A percentile compares a stretch with the other conserved stretches of the same genome.
phyloP scores from a whole-genome alignment of 2,888 invertebrate genomes.

The Labia minor region DNA sequence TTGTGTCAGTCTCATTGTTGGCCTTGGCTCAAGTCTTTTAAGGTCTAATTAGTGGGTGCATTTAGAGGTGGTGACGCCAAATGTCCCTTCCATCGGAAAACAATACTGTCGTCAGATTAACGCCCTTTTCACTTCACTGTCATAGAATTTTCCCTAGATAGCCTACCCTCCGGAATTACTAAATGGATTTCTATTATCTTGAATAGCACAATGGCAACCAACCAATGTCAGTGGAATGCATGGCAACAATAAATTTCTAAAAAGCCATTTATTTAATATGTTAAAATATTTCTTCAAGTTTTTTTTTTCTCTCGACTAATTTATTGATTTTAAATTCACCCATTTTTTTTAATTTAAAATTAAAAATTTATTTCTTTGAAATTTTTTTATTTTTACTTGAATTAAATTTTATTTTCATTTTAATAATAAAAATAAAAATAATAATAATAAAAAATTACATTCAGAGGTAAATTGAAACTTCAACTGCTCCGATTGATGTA shows the following conservation, averaged over 20 bases:
- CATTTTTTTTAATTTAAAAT: too few species aligned
- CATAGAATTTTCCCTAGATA: constrained; percentile 7
- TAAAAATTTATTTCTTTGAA: too few species aligned
- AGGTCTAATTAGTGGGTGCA: not conserved
- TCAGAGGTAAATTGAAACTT: too few species aligned
- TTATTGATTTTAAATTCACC: too few species aligned
- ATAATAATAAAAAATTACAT: too few species aligned
- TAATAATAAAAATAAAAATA: too few species aligned
- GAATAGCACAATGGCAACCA: not conserved
- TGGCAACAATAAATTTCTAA: not conserved
- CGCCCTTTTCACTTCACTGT: constrained; percentile 7
- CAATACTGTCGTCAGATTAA: constrained; percentile 2
- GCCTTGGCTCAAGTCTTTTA: constrained; percentile 1
- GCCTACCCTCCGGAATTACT: not conserved
- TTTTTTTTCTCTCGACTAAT: too few species aligned
- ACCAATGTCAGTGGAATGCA: not conserved
- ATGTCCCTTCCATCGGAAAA: constrained; percentile 4
- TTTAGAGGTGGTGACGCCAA: not conserved
- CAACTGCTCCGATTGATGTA: too few species aligned
- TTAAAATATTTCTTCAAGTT: too few species aligned
- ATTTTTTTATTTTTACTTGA: too few species aligned
- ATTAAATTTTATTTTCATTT: too few species aligned
- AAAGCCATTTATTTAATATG: not conserved
- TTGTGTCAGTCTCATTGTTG: not conserved
- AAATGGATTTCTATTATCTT: constrained; percentile 7